Evolutionary conservation across 2,113 vertebrate genomes (phyloP).

Genomic region (Grammomys dolichurus): DNA sequence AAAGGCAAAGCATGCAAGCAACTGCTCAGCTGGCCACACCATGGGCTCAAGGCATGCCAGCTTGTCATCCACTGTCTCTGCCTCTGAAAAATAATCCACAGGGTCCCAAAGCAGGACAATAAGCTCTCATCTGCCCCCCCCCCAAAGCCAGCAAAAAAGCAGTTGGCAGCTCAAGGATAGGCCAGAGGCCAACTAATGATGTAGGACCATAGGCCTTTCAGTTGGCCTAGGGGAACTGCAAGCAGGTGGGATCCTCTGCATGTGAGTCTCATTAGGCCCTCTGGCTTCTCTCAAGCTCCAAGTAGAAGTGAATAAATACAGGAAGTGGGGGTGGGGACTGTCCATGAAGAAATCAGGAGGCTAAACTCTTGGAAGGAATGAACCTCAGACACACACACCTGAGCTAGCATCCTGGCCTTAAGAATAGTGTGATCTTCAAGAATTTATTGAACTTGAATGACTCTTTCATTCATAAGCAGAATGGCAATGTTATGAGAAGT

Average conservation of each 20-base stretch:
- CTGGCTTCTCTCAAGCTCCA: neutral
- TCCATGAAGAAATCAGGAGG: neutral
- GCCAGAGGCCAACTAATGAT: conserved; percentile 6
- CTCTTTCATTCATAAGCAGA: neutral
- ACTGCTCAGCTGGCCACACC: neutral
- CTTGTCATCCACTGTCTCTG: neutral
- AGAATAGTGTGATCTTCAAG: neutral
- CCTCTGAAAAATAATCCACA: conserved; percentile 22
- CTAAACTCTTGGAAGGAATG: neutral
- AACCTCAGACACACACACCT: neutral
- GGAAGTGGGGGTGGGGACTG: neutral
- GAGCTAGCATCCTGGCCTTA: neutral
- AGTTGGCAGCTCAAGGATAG: neutral
- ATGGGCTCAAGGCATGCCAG: neutral
- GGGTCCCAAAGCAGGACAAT: neutral
- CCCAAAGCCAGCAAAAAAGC: conserved; percentile 1
- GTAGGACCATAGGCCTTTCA: neutral
- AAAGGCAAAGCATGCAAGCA: neutral
- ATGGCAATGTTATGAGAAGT: neutral
- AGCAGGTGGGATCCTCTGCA: conserved; percentile 24
- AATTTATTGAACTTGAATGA: neutral
- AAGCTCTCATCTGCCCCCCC: neutral
- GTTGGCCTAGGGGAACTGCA: neutral
- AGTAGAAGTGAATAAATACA: neutral
- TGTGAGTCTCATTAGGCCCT: neutral